These are phyloP conservation scores for Blennius ocellaris DNA, from an alignment of 2,113 vertebrate genomes.

Conservation along the genomic window DNA sequence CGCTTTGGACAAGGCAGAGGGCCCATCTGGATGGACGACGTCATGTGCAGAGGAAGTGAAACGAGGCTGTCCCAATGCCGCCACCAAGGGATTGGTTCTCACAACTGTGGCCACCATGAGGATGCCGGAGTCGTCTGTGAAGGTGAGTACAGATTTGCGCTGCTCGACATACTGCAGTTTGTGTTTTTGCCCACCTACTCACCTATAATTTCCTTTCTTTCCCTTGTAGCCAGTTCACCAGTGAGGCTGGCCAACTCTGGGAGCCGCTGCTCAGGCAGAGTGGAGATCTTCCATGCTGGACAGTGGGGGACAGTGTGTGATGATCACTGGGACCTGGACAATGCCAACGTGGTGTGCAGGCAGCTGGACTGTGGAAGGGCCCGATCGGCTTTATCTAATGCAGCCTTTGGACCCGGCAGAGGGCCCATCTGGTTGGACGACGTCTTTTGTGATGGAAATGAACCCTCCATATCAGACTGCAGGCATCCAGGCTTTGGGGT, in stretches of 20 bases:
- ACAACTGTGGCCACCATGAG: too few species aligned
- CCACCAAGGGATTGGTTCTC: too few species aligned
- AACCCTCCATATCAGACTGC: constrained; percentile 45
- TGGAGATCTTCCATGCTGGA: constrained; percentile 46
- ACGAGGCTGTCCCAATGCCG: too few species aligned
- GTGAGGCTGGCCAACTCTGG: constrained; percentile 55
- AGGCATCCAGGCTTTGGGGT: constrained; percentile 39
- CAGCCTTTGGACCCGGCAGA: constrained; percentile 55
- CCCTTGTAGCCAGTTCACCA: constrained; percentile 34
- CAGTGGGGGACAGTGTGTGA: constrained; percentile 72
- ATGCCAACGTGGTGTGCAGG: constrained; percentile 64
- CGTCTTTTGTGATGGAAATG: constrained; percentile 43
- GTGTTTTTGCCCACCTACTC: too few species aligned
- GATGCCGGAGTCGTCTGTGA: too few species aligned
- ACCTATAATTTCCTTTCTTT: neutral
- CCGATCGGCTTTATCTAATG: constrained; percentile 12
- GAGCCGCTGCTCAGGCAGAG: constrained; percentile 63
- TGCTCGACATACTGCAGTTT: too few species aligned
- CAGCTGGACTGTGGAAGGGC: constrained; percentile 62
- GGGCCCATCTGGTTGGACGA: constrained; percentile 73
- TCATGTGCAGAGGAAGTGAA: too few species aligned
- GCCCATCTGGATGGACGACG: too few species aligned
- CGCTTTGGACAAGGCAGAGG: too few species aligned
- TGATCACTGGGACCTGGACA: constrained; percentile 40
- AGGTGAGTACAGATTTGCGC: too few species aligned